Evolutionary conservation across 2,113 vertebrate species (phyloP).

Genomic region (Onychostruthus taczanowskii): DNA sequence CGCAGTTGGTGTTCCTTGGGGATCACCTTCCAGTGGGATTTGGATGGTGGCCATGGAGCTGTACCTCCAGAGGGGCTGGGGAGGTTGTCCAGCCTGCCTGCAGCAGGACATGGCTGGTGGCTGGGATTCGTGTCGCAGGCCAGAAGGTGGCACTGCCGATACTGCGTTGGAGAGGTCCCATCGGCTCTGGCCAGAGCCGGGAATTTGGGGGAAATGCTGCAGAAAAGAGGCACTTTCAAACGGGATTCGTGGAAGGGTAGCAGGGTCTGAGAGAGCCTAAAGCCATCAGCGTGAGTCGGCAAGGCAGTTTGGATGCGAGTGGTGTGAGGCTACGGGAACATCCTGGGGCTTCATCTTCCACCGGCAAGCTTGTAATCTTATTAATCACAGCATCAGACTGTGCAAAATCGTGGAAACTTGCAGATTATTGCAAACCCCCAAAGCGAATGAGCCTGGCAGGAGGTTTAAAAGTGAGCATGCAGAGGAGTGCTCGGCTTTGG

Average conservation of each 20-base stretch:
- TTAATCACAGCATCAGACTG: neutral
- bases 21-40: neutral
- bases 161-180: conserved; percentile 48
- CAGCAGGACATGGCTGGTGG: neutral
- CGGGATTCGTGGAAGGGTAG: neutral
- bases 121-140: conserved; percentile 22
- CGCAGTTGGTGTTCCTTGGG: neutral
- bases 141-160: conserved; percentile 78
- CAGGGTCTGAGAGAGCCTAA: neutral
- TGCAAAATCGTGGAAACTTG: neutral
- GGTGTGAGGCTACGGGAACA: neutral
- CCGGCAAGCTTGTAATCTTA: neutral
- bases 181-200: neutral
- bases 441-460: neutral
- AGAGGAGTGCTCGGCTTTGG: neutral
- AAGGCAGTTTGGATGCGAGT: neutral
- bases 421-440: neutral
- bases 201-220: neutral
- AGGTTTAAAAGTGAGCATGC: neutral
- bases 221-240: neutral
- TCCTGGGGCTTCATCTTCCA: neutral
- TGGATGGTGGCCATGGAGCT: rapidly evolving
- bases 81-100: rapidly evolving
- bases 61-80: neutral
- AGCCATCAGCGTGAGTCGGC: neutral